Evolutionary conservation across 2,113 vertebrate genomes (phyloP).

Genomic region (Ciconia stormi): DNA sequence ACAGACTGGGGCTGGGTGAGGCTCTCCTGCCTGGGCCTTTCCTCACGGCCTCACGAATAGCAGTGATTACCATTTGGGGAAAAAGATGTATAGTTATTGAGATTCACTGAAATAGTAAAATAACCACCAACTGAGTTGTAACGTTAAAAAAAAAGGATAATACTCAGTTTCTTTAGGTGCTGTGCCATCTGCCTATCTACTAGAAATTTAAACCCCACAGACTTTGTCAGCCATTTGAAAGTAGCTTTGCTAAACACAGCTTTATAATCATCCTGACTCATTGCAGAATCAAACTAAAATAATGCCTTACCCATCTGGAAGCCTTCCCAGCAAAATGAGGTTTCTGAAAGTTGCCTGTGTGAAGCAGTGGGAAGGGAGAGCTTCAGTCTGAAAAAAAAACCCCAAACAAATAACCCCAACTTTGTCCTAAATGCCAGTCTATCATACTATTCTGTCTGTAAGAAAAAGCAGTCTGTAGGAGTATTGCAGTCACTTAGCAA

Average conservation of each 20-base stretch:
- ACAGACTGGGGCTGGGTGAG: neutral
- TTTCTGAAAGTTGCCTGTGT: neutral
- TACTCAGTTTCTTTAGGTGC: neutral
- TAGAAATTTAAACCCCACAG: neutral
- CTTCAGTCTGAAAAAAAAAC: neutral
- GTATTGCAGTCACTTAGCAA: neutral
- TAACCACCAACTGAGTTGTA: neutral
- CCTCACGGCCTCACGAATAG: rapidly evolving
- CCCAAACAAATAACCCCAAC: neutral
- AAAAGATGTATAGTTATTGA: neutral
- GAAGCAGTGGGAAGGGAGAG: neutral
- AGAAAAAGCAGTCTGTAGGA: neutral
- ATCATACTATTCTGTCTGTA: neutral
- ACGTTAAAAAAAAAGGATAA: neutral
- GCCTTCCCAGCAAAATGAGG: neutral
- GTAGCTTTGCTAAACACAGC: neutral
- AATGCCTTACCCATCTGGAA: neutral
- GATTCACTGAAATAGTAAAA: neutral
- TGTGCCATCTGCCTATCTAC: neutral
- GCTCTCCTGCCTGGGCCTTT: neutral
- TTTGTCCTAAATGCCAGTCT: neutral
- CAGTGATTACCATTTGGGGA: neutral
- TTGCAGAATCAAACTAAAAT: neutral
- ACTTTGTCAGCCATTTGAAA: neutral
- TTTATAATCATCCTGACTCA: neutral